A percentile compares a stretch with the other conserved stretches of the same genome.
Conservation (phyloP, 2,888 invertebrate species). For the Sphaerophoria taeniata region DNA sequence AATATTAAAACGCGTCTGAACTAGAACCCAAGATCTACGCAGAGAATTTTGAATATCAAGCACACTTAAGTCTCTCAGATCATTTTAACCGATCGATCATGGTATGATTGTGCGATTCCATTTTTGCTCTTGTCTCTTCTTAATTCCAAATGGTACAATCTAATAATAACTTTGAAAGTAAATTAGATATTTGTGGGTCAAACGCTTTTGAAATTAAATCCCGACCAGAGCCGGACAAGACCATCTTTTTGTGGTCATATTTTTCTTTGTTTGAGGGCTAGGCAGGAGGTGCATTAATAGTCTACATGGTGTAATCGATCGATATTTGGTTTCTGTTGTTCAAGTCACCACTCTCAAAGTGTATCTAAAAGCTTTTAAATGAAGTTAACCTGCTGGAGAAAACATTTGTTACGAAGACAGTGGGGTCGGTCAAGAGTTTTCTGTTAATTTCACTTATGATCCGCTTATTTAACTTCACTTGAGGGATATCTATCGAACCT, state of each 20-base stretch:
- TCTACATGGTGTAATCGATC: conserved; percentile 49
- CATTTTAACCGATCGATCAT: conserved; percentile 66
- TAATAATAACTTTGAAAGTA: conserved; percentile 45
- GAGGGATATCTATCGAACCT: too few species aligned
- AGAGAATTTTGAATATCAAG: conserved; percentile 66
- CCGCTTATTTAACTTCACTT: too few species aligned
- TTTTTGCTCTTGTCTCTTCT: too few species aligned
- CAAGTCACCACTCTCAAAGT: conserved; percentile 60
- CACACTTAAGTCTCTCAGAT: conserved; percentile 26
- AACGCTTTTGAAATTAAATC: conserved; percentile 62
- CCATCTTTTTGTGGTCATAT: conserved; percentile 33
- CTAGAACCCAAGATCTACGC: neutral
- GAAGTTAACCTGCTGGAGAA: too few species aligned
- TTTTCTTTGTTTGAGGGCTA: conserved; percentile 41
- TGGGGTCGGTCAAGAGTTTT: conserved; percentile 14
- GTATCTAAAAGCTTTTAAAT: conserved; percentile 14
- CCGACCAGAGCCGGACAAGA: conserved; percentile 11
- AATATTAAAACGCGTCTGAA: too few species aligned
- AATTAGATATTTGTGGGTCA: conserved; percentile 60
- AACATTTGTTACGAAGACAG: too few species aligned
- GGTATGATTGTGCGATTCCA: conserved; percentile 57
- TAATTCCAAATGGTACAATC: neutral
- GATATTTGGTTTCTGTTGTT: conserved; percentile 55
- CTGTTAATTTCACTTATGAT: too few species aligned
- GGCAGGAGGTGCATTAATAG: conserved; percentile 24